Evolutionary conservation across 23 tunicate species (phyloP), one percentile per base, ranked within the genome.

Genomic region (Botrylloides violaceus): DNA sequence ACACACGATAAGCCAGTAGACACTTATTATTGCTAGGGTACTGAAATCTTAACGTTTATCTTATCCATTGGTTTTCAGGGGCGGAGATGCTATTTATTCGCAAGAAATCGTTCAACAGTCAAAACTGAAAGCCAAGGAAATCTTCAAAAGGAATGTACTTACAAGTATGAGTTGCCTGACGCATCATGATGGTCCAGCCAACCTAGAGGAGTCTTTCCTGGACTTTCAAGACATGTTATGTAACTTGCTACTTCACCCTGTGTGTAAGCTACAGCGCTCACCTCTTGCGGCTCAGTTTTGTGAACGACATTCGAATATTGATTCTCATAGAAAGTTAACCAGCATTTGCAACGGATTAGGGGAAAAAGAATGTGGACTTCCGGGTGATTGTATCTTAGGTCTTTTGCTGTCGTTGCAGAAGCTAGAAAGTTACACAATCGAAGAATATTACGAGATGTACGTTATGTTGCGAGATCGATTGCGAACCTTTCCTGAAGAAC

Each of bases 381-480:
- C 74, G 9, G 15, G 19, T 18, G 37, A 39, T 36, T 31, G 58
- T 28, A 28, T 68, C 24, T 43, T 68, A 28, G 74, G 74, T 37
- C 74, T 68, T 5, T 43, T 68, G 9, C 74, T 68, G 9, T 37
- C 74, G 6, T 39, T 68, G 26, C 74, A 68, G 32, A 68, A 68
- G 20, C 57, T 68, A 23, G 74, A 68, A 43, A 43, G 58, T 25
- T 6, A 43, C 27, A 22, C 58, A 4, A 68, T 68, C 7, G 15
- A 35, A 20, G 74, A 68, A 43, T 68, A 68, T 37, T 37, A 68
- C 37, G 58, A 68, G 4, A 68, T 68, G 74, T 68, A 34, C 47
- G 0, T 23, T 25, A 18, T 36, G 15, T 6, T 68, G 19, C 27
- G 28, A 37, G 1, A 39, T 26, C 58, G 37, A 3, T 24, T 68